A percentile compares a stretch with the other conserved stretches of the same genome.
phyloP scores from a whole-genome alignment of 2,113 vertebrate genomes.

The Addax nasomaculatus region DNA sequence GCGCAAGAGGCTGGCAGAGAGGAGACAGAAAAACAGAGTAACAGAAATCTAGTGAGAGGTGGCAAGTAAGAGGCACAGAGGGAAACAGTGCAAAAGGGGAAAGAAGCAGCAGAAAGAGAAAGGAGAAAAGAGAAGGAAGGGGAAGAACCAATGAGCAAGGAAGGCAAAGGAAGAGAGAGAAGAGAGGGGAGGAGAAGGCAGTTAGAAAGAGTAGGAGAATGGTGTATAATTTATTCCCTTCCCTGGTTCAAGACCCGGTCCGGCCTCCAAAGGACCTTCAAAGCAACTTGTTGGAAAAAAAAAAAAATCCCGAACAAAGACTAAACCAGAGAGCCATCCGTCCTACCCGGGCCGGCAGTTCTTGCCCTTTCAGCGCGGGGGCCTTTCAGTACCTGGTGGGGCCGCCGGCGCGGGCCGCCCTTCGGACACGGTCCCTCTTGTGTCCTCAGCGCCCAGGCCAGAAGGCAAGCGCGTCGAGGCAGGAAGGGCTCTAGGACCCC shows the following conservation, averaged over 20 bases:
- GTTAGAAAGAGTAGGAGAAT: neutral
- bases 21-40: neutral
- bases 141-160: neutral
- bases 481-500: constrained; percentile 88
- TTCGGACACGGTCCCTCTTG: neutral
- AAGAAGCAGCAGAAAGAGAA: neutral
- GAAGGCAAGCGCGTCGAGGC: neutral
- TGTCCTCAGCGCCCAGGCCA: neutral
- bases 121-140: neutral
- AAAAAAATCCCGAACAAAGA: neutral
- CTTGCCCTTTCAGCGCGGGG: neutral
- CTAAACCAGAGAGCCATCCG: neutral
- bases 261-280: constrained; percentile 17
- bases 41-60: neutral
- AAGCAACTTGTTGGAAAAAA: constrained; percentile 8
- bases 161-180: neutral
- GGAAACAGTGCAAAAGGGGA: neutral
- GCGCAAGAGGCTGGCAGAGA: neutral
- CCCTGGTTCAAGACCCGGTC: constrained; percentile 1
- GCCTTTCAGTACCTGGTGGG: constrained; percentile 40
- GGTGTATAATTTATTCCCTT: constrained; percentile 64
- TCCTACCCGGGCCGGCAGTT: neutral
- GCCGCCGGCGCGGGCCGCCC: neutral
- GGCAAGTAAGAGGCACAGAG: neutral
- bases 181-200: neutral